These are phyloP conservation scores for Tribolium castaneum DNA, from an alignment of 1,140 invertebrate genomes.

Conservation along the genomic window DNA sequence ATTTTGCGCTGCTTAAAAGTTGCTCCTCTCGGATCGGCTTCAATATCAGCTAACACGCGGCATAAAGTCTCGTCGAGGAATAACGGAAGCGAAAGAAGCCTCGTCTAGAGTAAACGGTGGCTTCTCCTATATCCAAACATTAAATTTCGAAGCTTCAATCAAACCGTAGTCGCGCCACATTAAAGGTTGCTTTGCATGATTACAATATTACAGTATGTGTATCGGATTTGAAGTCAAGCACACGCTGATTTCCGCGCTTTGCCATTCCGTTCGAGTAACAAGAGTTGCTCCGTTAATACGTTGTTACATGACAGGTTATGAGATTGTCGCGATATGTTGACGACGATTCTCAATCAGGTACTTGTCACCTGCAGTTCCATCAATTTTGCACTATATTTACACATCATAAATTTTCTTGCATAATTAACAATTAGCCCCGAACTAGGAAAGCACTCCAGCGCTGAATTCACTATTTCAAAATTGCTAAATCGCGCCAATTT, in stretches of 20 bases:
- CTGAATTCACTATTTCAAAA: background rate
- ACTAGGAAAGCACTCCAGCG: background rate
- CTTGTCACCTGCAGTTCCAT: constrained; percentile 57
- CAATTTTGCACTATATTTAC: constrained; percentile 27
- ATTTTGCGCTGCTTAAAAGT: constrained; percentile 8
- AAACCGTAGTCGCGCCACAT: constrained; percentile 38
- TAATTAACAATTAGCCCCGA: constrained; percentile 5
- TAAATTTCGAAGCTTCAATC: constrained; percentile 37
- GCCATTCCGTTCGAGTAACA: constrained; percentile 29
- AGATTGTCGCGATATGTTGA: constrained; percentile 57
- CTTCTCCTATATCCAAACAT: constrained; percentile 23
- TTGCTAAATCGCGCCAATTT: background rate
- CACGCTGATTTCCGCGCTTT: constrained; percentile 25
- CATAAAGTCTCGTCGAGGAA: constrained; percentile 1
- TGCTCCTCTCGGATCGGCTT: constrained; percentile 3
- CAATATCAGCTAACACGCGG: constrained; percentile 24
- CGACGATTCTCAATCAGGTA: constrained; percentile 55
- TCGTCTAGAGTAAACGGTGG: constrained; percentile 25
- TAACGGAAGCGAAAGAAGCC: constrained; percentile 25
- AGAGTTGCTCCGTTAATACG: constrained; percentile 52
- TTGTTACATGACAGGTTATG: constrained; percentile 53
- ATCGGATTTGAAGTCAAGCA: constrained; percentile 38
- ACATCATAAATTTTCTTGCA: background rate
- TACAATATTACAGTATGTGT: constrained; percentile 38
- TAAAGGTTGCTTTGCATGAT: constrained; percentile 40